Base-by-base conservation (phyloP, 1,140 invertebrate species). In the Drosophila repletoides region DNA sequence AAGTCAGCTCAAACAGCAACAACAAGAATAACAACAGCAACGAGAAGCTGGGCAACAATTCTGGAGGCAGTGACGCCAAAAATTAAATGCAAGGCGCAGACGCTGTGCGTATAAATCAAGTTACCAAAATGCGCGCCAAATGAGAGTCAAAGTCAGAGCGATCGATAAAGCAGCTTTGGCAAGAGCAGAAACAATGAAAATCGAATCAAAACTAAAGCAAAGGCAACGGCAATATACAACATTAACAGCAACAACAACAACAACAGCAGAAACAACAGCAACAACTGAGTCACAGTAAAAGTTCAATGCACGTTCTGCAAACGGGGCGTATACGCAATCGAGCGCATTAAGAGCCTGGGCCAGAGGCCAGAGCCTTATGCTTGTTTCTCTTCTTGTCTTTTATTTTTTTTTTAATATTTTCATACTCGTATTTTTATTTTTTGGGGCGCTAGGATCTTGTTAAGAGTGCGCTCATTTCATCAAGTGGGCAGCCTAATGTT, bases 321-420 rank as follows among this genome's bases (percentile, higher is more conserved):
- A 84, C 59, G 80, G 80, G 80, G 80, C 80, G 80, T 84, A 84
- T 84, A 86, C 80, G 80, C 75, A 86, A 84, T 86, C 80, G 79
- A 76, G 51, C 58, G 70, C 74, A 84, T 84, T 79, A 83, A 84
- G 77, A 9, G 7, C 31, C 26, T 49, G 12, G 41, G 49, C 48
- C 65, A 53, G 53, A 43, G 45, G 64, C 51, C 28, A 63, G 22
- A 6, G 31, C 28, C 55, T 24, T 36, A 34, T 53, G 38, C 19
- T 48, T 46, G 40, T 29, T 81, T 70, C 43, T 70, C 51, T 5
- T 10, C 3, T 5, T 28, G 15, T n/a, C 43, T 41, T 66, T 45
- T 40, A n/a, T 22, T 38, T 5, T 3, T 36, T 12, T 2, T 2
- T 5, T 17, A 1, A 6, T 19, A 15, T 6, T 6, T 4, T 5